Base-by-base conservation (phyloP, 2,888 invertebrate genomes). In the Clitarchus hookeri region DNA sequence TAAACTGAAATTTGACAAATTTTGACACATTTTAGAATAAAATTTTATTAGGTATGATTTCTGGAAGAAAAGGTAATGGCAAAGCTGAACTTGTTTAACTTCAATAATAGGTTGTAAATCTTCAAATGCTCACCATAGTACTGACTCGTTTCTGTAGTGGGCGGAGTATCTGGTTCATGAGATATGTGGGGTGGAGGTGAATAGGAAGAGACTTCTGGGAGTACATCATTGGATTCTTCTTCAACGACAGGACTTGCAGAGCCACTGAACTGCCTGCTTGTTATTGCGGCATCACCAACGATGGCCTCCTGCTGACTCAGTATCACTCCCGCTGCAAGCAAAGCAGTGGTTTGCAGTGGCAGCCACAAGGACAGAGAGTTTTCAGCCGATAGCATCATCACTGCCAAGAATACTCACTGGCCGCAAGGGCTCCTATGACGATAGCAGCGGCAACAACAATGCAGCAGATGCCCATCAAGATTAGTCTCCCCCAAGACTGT, bases 381-480 rank as follows among this genome's bases (percentile, higher is more conserved):
- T 36, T 36, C 48, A 48, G 48, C 11, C 48, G 48, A 48, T 48
- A 16, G 48, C 16, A 48, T 48, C 16, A 48, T 48, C 48, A 48
- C 12, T 48, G 48, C 48, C 16, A 2, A 48, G 48, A 48, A 48
- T 87, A 93, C 94, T 94, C 91, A 96, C 96, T 95, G 90, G 95
- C 95, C 90, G 95, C 95, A 89, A 96, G 92, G 88, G 96, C 95
- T 88, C 95, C 95, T 89, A 96, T 92, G 79, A 96, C 93, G 36
- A 96, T 93, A 44, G 95, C 94, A 79, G 95, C 93, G 25, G 94
- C 93, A 27, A 95, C 93, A 84, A 95, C 92, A 44, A 94, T 92
- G 78, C 95, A 92, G 88, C 95, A 94, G 86, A 95, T 92, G 48
- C 94, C 94, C 95, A 96, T 96, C 91, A 96, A 96, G 36, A 93